Percentiles rank a stretch among this genome's conserved stretches.
Conservation (phyloP, 2,113 vertebrate genomes). For the Myiozetetes cayanensis region DNA sequence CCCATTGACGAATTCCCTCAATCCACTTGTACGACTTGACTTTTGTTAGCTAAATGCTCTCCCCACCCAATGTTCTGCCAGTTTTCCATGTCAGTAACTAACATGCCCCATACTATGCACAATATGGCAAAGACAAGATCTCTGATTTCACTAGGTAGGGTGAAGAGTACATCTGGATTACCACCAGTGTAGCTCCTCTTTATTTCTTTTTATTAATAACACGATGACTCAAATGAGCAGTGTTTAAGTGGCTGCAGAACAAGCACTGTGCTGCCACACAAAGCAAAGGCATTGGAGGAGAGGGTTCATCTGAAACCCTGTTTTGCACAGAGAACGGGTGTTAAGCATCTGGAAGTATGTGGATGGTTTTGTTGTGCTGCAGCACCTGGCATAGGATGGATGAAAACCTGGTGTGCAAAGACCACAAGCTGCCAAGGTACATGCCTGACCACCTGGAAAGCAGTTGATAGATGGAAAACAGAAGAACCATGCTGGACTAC, state of each 20-base stretch:
- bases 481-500: neutral
- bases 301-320: neutral
- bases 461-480: neutral
- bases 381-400: neutral
- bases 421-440: neutral
- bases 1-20: neutral
- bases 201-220: neutral
- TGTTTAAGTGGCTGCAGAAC: neutral
- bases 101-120: neutral
- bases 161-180: neutral
- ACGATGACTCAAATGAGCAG: accelerated
- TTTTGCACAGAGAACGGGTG: neutral
- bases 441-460: neutral
- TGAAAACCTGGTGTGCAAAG: neutral
- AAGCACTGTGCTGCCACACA: neutral
- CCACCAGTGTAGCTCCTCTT: neutral
- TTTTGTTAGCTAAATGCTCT: constrained; percentile 11
- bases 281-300: neutral
- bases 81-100: neutral
- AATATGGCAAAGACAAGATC: neutral
- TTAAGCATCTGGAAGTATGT: neutral
- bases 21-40: neutral
- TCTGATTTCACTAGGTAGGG: neutral
- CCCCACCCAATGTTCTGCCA: neutral
- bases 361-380: neutral